Base-by-base conservation (phyloP, 1,140 invertebrate species). In the Cydia fagiglandana region DNA sequence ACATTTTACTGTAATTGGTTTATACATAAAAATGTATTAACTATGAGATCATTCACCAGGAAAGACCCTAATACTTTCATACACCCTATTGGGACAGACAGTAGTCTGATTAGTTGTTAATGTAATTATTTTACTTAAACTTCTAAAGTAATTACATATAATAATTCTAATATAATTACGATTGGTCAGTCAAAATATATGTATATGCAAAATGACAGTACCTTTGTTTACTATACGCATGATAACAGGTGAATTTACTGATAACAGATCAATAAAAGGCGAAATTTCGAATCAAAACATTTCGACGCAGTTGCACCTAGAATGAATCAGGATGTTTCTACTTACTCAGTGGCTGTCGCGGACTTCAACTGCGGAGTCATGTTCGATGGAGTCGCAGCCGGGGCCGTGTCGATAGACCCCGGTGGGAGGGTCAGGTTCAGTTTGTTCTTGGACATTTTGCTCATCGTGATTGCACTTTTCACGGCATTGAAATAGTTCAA, bases 391-490 rank as follows among this genome's bases (percentile, higher is more conserved):
- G 96, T 95, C n/a, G 95, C 94, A 81, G 95, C 94, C 82, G 96
- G 95, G 73, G 94, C 94, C 61, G 96, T 95, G 88, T 98, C 97
- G 80, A 97, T 96, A 77, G 97, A 96, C 82, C 96, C 96, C 85
- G 97, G 96, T 83, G 97, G 97, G 86, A 98, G 94, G 84, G 97
- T 98, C 90, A 98, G 93, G 88, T 98, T 98, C 84, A 98, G 94
- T 94, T 98, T 98, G 93, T 98, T 98, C 92, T 98, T 98, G 82
- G 97, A 97, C 97, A 98, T 97, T 83, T 93, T 93, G 82, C 87
- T 93, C 91, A 93, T 93, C 78, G 86, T 91, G 50, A 79, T 75
- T 76, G 75, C 75, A 53, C 85, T 83, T 76, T 81, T 86, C 86
- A 86, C 83, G 78, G 83, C 85, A 87, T 84, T 87, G 84, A 88